Evolutionary conservation across 2,888 invertebrate species (phyloP).

Genomic region (Chloroclystis v-ata): DNA sequence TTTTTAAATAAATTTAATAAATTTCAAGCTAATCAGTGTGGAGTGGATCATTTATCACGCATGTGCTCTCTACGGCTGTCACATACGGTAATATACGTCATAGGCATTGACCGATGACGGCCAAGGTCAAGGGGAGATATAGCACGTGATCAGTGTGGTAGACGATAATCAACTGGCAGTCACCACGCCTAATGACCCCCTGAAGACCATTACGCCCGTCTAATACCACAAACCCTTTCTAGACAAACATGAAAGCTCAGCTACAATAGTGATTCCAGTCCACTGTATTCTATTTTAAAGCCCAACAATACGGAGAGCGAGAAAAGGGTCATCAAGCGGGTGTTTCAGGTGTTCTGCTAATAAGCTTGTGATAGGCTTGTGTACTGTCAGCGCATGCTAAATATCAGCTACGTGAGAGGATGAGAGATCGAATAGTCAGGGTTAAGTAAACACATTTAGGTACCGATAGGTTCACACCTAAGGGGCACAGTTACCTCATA

Average conservation of each 20-base stretch:
- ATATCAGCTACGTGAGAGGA: conserved; percentile 46
- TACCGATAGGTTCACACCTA: conserved; percentile 65
- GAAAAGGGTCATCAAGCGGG: conserved; percentile 31
- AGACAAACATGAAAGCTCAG: conserved; percentile 32
- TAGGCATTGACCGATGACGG: conserved; percentile 58
- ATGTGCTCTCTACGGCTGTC: conserved; percentile 31
- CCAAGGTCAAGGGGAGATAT: conserved; percentile 60
- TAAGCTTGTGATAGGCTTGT: conserved; percentile 40
- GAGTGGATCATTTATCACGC: conserved; percentile 47
- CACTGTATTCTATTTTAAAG: conserved; percentile 36
- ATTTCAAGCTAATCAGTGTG: conserved; percentile 36
- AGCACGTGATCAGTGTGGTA: conserved; percentile 41
- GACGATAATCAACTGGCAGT: conserved; percentile 37
- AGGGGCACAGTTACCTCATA: conserved; percentile 86
- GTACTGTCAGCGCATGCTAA: conserved; percentile 43
- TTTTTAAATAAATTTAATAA: conserved; percentile 32
- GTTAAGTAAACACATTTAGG: conserved; percentile 44
- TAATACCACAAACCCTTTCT: conserved; percentile 21
- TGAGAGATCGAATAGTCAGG: conserved; percentile 45
- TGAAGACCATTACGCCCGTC: conserved; percentile 13
- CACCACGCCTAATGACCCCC: conserved; percentile 40
- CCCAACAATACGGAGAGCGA: conserved; percentile 30
- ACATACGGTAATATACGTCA: conserved; percentile 40
- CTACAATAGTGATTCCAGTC: conserved; percentile 33
- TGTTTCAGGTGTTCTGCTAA: conserved; percentile 33